These are phyloP conservation scores for Isotomurus palustris DNA, from an alignment of 2,888 invertebrate species.

Conservation along the genomic window DNA sequence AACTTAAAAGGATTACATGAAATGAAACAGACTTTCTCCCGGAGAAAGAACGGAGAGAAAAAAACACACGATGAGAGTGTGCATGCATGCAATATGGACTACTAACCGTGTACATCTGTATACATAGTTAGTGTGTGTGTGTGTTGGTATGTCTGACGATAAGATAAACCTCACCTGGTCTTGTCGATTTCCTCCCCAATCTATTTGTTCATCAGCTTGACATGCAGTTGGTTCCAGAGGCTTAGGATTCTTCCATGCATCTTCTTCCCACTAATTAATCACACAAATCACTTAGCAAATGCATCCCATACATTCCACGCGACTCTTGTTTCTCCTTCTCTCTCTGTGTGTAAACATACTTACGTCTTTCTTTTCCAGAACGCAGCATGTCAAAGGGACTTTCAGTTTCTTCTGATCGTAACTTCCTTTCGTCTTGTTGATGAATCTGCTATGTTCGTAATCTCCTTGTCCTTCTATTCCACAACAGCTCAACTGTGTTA, in stretches of 20 bases:
- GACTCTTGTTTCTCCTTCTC: no score
- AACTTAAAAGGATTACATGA: background rate
- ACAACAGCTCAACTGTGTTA: constrained; percentile 49
- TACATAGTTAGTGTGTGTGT: no score
- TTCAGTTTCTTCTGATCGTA: constrained; percentile 31
- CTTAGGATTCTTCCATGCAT: constrained; percentile 46
- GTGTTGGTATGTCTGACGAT: no score
- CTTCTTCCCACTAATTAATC: constrained; percentile 36
- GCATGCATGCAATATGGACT: no score
- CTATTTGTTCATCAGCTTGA: constrained; percentile 51
- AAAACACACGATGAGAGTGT: no score
- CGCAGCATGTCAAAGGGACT: constrained; percentile 48
- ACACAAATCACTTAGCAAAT: no score
- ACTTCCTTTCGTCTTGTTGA: constrained; percentile 50
- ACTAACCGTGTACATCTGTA: no score
- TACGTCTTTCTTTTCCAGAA: constrained; percentile 34
- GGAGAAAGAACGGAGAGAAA: no score
- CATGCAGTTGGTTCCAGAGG: constrained; percentile 45
- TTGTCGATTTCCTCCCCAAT: constrained; percentile 49
- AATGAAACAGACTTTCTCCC: no score
- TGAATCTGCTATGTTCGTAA: constrained; percentile 52
- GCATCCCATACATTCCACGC: no score
- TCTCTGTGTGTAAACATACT: no score
- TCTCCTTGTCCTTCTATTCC: constrained; percentile 51
- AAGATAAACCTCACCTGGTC: constrained; percentile 48